Base-by-base conservation (phyloP, 2,888 invertebrate species). In the Scrobipalpa costella region DNA sequence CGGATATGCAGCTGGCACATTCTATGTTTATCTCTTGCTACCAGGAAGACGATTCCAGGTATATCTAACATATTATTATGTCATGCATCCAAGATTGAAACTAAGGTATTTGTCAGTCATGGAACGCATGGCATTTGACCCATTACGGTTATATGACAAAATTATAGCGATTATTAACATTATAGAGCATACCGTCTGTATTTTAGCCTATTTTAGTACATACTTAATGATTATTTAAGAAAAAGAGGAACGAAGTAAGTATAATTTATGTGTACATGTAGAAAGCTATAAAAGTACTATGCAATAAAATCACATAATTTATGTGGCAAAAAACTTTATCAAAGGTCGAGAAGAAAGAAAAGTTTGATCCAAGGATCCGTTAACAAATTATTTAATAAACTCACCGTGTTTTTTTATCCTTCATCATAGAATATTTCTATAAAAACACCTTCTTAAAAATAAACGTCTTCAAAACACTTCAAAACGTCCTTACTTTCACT, bases 331-430 rank as follows among this genome's bases (percentile, higher is more conserved):
- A 11, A 3, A 27, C 27, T 27, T 27, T n/a, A n/a, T n/a, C n/a
- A n/a, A n/a, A n/a, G n/a, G n/a, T n/a, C n/a, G n/a, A n/a, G n/a
- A n/a, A n/a, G n/a, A n/a, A n/a, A n/a, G n/a, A 27, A 27, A 27
- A 27, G 5, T 3, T 3, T 27, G 27, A 27, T 27, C 27, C 27
- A 2, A 27, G 27, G 5, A 3, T 5, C 5, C n/a, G 8, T 44
- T 9, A 15, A 8, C 1, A n/a, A 33, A 33, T 1, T 13, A 33
- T 15, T 15, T 33, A 11, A 21, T 34, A 59, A 69, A 75, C 84
- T 83, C 72, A 85, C 85, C 83, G 70, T 64, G 73, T 73, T 58
- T 74, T 79, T 67, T 81, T 84, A 71, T 85, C 84, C 77, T 82
- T 84, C 85, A 85, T 85, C 71, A 66, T 77, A 73, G 64, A 68